phyloP scores from a whole-genome alignment of 2,797 vertebrate genomes.

The Echiichthys vipera region DNA sequence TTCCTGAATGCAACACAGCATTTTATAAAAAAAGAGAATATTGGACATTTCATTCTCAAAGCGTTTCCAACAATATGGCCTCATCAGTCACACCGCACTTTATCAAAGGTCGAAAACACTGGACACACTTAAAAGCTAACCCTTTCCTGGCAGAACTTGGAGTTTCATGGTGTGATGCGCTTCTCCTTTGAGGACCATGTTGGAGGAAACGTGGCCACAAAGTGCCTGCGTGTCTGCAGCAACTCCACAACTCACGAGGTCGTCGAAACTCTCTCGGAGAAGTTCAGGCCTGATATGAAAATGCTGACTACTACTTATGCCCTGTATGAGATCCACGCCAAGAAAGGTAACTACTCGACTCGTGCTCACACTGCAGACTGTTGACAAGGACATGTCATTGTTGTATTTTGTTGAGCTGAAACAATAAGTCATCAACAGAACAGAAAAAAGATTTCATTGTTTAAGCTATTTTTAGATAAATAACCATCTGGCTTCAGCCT shows the following conservation, averaged over 20 bases:
- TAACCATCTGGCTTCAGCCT: background rate
- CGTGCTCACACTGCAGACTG: background rate
- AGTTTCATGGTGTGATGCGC: constrained; percentile 94
- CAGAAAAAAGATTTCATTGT: background rate
- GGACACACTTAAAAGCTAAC: background rate
- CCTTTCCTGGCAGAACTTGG: constrained; percentile 84
- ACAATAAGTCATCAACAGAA: background rate
- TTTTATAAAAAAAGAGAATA: background rate
- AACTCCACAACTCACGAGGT: constrained; percentile 87
- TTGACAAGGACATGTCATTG: background rate
- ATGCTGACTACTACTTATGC: constrained; percentile 88
- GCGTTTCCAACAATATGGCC: background rate
- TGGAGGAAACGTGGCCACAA: constrained; percentile 91
- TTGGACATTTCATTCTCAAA: background rate
- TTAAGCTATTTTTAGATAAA: no score
- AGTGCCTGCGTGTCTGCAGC: constrained; percentile 91
- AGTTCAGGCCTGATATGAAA: constrained; percentile 93
- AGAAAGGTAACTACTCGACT: constrained; percentile 82
- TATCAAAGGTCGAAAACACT: background rate
- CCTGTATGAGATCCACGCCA: constrained; percentile 90
- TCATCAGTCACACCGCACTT: background rate
- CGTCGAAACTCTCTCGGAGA: constrained; percentile 90
- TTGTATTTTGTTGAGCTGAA: background rate
- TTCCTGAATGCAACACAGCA: background rate
- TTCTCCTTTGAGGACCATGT: constrained; percentile 93